A percentile compares a stretch with the other conserved stretches of the same genome.
Conservation (phyloP, 2,888 invertebrate species). For the Gisinianus flammeolus region DNA sequence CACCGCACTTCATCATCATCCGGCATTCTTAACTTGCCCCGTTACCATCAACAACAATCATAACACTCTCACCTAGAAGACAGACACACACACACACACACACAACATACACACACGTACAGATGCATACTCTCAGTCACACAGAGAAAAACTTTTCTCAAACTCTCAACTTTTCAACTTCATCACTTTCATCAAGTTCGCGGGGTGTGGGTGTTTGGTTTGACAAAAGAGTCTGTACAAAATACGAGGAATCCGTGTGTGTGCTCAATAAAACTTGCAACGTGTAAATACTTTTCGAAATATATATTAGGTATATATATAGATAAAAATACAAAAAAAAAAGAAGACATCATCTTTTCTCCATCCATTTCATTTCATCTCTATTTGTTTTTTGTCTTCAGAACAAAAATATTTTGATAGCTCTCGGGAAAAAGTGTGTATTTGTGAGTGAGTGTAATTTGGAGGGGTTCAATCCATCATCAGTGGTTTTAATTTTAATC, state of each 20-base stretch:
- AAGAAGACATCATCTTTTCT: not conserved
- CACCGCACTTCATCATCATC: slow-evolving; percentile 38
- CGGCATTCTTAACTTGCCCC: slow-evolving; percentile 31
- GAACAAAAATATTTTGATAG: not conserved
- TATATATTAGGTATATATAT: no score
- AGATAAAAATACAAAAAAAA: not conserved
- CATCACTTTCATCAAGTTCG: slow-evolving; percentile 23
- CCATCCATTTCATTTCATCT: not conserved
- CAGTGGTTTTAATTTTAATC: not conserved
- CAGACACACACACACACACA: not conserved
- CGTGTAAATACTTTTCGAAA: no score
- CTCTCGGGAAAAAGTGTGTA: not conserved
- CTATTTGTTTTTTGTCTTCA: not conserved
- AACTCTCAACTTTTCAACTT: slow-evolving; percentile 5
- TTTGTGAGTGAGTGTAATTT: not conserved
- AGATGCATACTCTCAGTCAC: not conserved
- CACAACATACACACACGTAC: not conserved
- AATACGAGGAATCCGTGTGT: not conserved
- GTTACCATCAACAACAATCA: slow-evolving; percentile 4
- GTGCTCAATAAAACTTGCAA: no score
- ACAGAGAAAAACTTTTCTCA: slow-evolving; percentile 7
- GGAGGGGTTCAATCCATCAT: no score
- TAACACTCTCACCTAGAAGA: no score
- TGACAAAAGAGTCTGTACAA: not conserved
- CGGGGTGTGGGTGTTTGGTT: not conserved